Base-by-base conservation (phyloP, 2,797 vertebrate species). In the Crocidura indochinensis region DNA sequence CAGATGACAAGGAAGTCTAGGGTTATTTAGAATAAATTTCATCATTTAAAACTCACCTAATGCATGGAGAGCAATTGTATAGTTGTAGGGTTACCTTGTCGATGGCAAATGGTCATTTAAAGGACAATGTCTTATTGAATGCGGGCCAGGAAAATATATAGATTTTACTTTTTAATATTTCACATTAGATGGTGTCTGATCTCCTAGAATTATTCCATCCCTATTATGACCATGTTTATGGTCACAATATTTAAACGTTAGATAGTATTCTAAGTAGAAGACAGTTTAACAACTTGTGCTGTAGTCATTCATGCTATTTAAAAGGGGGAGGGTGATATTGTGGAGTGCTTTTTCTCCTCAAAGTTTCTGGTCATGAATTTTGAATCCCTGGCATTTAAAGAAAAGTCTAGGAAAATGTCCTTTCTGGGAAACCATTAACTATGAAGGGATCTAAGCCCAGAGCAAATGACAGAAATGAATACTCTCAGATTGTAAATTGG, bases 121-220 rank as follows among this genome's bases (percentile, higher is more conserved):
- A 91, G 79, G 88, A 93, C 93, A 93, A 92, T 92, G 65, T 86
- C 83, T 95, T 94, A 94, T 92, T 94, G 93, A 96, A 80, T 85
- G 81, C 72, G 85, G 88, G 89, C 94, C 96, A 95, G 93, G 31
- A 89, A 86, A 87, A 80, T 94, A 44, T 56, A 84, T 91, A 87
- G 88, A 89, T 97, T 95, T 97, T 96, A 94, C 94, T 97, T 97
- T 94, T 92, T 95, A 97, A 95, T 82, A 93, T 92, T 94, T 97
- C 96, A 92, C 74, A 56, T 73, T 87, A 94, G 88, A 87, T 93
- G 74, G 94, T 96, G 68, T 96, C 94, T 94, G 93, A 91, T 97
- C 94, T 96, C 94, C 84, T 94, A 96, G 94, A 95, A 95, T 93
- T 94, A 89, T 96, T 96, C 95, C 78, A 94, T 96, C 94, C 94